Base-by-base conservation (phyloP, 2,888 invertebrate species). In the Pediacus dermestoides region DNA sequence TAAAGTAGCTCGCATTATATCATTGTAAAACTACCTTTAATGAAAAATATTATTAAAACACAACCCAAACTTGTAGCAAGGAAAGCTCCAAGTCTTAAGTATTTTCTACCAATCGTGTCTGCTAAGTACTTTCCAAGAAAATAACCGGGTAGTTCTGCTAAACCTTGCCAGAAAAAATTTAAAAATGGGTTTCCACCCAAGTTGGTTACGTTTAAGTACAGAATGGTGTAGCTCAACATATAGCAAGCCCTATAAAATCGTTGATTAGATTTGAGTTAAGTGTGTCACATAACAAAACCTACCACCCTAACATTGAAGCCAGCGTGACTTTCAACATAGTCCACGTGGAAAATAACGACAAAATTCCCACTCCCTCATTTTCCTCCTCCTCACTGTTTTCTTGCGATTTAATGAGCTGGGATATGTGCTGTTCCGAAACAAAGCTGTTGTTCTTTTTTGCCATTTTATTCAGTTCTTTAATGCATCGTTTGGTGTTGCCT, bases 61-160 rank as follows among this genome's bases (percentile, higher is more conserved):
- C 72, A 71, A 25, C 66, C 58, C 1, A 68, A 2, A 16, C 67
- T 62, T 1, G 70, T 68, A 1, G 70, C 25, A 1, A 72, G 34
- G 46, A 74, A 76, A 10, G 72, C 69, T 1, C 61, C 16, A 2
- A 71, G 66, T 48, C 72, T 73, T 3, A 75, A 72, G 57, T 73
- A 70, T 35, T 76, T 67, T 11, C 78, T 65, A 3, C 78, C 79
- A 30, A 71, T 66, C 35, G 55, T 72, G 53, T 78, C 76, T 37
- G 73, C 72, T 52, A 67, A 38, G 26, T 69, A 74, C 48, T 75
- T 74, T 16, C 76, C 81, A 28, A 79, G 39, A 30, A 80, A 62
- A 58, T 76, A 76, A 2, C 78, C 78, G 1, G 82, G 82, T 23
- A 82, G 66, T 64, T 83, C 83, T 12, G 76, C 77, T 16, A 78